Conservation (phyloP, 2,888 invertebrate species). For the Drosophila incognita region DNA sequence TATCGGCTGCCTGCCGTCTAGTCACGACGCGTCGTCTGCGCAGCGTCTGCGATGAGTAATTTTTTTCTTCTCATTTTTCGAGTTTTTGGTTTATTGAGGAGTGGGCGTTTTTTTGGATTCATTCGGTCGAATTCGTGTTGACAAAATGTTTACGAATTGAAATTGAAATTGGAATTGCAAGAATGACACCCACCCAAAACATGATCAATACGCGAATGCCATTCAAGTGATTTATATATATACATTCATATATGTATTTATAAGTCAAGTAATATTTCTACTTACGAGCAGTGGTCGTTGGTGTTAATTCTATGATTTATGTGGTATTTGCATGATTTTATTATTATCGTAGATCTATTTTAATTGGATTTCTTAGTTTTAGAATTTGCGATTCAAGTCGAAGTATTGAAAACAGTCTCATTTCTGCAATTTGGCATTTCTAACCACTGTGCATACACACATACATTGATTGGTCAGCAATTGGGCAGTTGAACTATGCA, state of each 20-base stretch:
- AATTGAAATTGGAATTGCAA: constrained; percentile 29
- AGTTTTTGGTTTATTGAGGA: constrained; percentile 2
- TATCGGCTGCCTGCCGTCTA: constrained; percentile 47
- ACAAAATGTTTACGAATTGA: constrained; percentile 35
- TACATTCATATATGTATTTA: neutral
- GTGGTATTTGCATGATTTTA: neutral
- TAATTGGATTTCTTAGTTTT: neutral
- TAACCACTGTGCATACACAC: neutral
- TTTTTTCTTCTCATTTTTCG: neutral
- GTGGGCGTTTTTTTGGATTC: constrained; percentile 15
- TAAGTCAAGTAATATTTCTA: neutral
- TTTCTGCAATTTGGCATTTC: neutral
- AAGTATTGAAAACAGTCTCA: neutral
- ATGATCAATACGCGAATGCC: constrained; percentile 30
- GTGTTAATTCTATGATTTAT: neutral
- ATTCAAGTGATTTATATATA: constrained; percentile 40
- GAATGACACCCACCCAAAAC: constrained; percentile 45
- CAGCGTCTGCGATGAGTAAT: constrained; percentile 62
- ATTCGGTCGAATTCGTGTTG: constrained; percentile 23
- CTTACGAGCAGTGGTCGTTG: neutral
- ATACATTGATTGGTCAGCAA: constrained; percentile 15
- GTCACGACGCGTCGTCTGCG: constrained; percentile 62
- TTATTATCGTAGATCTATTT: neutral
- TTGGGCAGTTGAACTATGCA: constrained; percentile 22
- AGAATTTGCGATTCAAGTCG: neutral